Evolutionary conservation across 2,797 vertebrate genomes (phyloP), one percentile per base, ranked within the genome.

Genomic region (Paratrypauchen microcephalus): DNA sequence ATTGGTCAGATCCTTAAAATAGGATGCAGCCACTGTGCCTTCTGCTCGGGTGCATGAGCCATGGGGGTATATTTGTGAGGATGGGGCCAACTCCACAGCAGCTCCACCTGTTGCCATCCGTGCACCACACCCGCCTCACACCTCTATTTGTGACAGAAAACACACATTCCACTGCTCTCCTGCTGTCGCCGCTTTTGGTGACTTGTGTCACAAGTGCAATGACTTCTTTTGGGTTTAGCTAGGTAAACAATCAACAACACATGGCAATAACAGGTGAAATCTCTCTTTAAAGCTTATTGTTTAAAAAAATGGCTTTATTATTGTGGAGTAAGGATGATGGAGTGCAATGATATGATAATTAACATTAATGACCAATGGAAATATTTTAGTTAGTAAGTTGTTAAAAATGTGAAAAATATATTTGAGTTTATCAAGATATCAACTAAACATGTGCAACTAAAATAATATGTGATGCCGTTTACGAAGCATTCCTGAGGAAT

Each of bases 1-100:
- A 73, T 82, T 68, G 76, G 76, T 82, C 68, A 66, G 55, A 77
- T 69, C 69, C 84, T 80, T 88, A 86, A 90, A 93, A 92, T 93
- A 90, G 86, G 79, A 78, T 63, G 68, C 76, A 76, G 80, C 75
- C 79, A 61, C 77, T 81, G 82, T 82, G 75, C 80, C 80, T 79
- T 77, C 75, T 78, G 80, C 83, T 79, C 77, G 83, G 83, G 84
- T 85, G 74, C 86, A 80, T 92, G 84, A 90, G 76, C 90, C 86
- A 91, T 91, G 92, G 90, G 92, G 75, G 78, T 77, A 88, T 93
- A 93, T 93, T 93, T 92, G 82, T 87, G 89, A 88, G 81, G 36
- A 13, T 52, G 81, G 86, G 80, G 83, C 88, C 68, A 83, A 62
- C 81, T 64, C 74, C 15, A 69, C 74, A 82, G 90, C 70, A 83